A percentile compares a stretch with the other conserved stretches of the same genome.
phyloP scores from a whole-genome alignment of 2,888 invertebrate genomes.

The Resseliella maxima region DNA sequence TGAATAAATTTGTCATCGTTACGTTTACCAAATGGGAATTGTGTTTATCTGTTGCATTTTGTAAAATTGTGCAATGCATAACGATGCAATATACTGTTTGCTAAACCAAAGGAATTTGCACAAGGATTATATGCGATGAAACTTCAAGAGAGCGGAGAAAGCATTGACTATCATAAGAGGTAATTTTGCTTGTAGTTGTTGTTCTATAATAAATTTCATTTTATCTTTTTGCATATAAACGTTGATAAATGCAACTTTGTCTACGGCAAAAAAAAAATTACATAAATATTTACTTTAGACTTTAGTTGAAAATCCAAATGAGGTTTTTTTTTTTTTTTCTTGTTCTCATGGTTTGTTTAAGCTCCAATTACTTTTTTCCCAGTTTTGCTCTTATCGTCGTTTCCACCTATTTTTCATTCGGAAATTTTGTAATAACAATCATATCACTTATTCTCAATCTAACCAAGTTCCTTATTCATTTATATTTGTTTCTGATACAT shows the following conservation, averaged over 20 bases:
- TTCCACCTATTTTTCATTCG: not conserved
- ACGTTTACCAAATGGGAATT: not conserved
- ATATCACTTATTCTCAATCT: not conserved
- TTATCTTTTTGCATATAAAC: not conserved
- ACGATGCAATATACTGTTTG: not conserved
- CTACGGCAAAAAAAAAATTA: conserved; percentile 23
- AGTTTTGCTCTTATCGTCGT: not conserved
- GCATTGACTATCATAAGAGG: conserved; percentile 69
- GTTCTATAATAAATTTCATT: too few species aligned
- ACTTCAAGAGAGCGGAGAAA: conserved; percentile 74
- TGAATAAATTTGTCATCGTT: conserved; percentile 7
- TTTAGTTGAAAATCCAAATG: not conserved
- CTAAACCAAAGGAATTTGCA: conserved; percentile 78
- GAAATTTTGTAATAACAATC: not conserved
- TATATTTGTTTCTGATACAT: not conserved
- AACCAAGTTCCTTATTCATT: not conserved
- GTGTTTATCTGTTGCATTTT: conserved; percentile 46
- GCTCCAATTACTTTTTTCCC: not conserved
- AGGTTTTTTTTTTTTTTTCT: not conserved
- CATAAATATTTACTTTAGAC: conserved; percentile 48
- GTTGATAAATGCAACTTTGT: conserved; percentile 11
- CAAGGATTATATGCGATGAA: conserved; percentile 80
- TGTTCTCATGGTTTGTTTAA: not conserved
- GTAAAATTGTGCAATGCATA: not conserved
- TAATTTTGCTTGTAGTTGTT: conserved; percentile 62